These are phyloP conservation scores for Diadegma fenestrale DNA, from an alignment of 2,888 invertebrate genomes.

Conservation along the genomic window DNA sequence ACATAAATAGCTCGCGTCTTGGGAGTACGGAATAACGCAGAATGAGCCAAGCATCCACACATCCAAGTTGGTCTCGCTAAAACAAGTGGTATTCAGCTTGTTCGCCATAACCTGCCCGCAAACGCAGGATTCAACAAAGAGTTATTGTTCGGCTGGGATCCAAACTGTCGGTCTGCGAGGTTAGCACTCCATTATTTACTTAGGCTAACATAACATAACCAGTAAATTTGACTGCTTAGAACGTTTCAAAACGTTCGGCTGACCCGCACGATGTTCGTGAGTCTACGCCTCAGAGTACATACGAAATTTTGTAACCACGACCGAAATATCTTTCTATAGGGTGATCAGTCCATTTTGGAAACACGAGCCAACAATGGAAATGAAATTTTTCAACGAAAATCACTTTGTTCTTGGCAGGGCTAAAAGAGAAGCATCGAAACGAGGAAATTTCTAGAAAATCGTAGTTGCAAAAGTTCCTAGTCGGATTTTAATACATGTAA, in stretches of 20 bases:
- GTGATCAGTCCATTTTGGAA: neutral
- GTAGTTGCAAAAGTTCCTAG: too few species aligned
- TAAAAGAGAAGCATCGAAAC: too few species aligned
- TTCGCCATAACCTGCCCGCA: slow-evolving; percentile 3
- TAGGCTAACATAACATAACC: slow-evolving; percentile 80
- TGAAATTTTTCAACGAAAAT: neutral
- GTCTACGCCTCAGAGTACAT: slow-evolving; percentile 10
- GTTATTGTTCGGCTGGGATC: slow-evolving; percentile 79
- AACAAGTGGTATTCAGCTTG: slow-evolving; percentile 12
- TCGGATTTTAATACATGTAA: too few species aligned
- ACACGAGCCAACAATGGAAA: neutral
- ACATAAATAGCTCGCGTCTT: too few species aligned
- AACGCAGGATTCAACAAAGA: slow-evolving; percentile 75
- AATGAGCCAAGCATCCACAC: neutral
- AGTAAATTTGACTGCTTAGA: slow-evolving; percentile 51
- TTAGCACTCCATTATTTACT: slow-evolving; percentile 76
- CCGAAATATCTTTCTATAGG: neutral
- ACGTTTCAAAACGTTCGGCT: slow-evolving; percentile 9
- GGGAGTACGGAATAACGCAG: too few species aligned
- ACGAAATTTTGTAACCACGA: neutral
- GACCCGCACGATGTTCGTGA: neutral
- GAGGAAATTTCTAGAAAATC: too few species aligned
- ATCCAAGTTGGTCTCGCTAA: neutral
- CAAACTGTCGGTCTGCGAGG: slow-evolving; percentile 71
- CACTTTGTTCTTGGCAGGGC: neutral